Evolutionary conservation across 2,888 invertebrate genomes (phyloP).

Genomic region (Diaprepes abbreviatus): DNA sequence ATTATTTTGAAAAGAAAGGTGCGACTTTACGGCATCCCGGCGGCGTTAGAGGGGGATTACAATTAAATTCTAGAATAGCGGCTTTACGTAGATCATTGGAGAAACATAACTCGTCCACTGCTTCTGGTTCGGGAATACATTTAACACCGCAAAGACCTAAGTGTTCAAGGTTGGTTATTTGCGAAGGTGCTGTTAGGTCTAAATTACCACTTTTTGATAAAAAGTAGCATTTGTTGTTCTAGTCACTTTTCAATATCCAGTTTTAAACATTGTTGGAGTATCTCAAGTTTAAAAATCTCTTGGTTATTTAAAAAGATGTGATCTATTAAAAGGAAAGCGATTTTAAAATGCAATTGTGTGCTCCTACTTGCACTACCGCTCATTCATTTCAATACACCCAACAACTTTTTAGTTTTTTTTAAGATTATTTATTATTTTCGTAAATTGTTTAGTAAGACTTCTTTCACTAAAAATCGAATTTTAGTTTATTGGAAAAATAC

Average conservation of each 20-base stretch:
- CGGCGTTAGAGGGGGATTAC: slow-evolving; percentile 64
- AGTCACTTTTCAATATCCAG: not conserved
- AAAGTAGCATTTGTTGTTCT: slow-evolving; percentile 60
- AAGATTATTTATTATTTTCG: no score
- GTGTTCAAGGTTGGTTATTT: slow-evolving; percentile 79
- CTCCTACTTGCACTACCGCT: no score
- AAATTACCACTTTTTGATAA: slow-evolving; percentile 90
- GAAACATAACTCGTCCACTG: slow-evolving; percentile 55
- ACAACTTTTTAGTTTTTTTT: no score
- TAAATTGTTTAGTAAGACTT: no score
- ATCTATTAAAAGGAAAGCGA: no score
- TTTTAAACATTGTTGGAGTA: not conserved
- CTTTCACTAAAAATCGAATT: no score
- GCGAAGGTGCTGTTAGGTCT: slow-evolving; percentile 89
- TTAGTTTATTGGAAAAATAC: no score
- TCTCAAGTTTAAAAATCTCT: not conserved
- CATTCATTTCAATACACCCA: no score
- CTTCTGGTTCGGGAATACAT: slow-evolving; percentile 44
- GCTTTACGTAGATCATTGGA: slow-evolving; percentile 63
- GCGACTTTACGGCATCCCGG: slow-evolving; percentile 71
- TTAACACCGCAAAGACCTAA: slow-evolving; percentile 65
- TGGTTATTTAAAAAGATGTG: not conserved
- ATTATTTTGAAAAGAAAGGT: slow-evolving; percentile 88
- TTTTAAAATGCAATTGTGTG: no score
- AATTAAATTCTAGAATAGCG: slow-evolving; percentile 64